A percentile compares a stretch with the other conserved stretches of the same genome.
Evolutionary conservation across 2,113 vertebrate genomes (phyloP).

Genomic region (Poecilia latipinna): DNA sequence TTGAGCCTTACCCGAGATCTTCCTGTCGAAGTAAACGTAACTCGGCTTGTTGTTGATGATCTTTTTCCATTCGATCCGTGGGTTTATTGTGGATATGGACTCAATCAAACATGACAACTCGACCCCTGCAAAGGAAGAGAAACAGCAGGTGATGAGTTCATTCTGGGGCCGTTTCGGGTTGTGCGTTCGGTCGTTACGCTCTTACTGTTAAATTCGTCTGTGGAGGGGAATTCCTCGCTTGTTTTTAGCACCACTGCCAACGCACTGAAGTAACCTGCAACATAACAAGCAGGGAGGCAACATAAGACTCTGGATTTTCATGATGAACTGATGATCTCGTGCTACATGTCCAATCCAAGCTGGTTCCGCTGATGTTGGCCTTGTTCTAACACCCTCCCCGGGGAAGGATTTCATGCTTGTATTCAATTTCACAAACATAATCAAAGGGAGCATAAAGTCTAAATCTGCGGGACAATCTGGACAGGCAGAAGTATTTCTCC

Average conservation of each 20-base stretch:
- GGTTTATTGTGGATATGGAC: conserved; percentile 85
- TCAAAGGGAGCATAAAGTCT: conserved; percentile 31
- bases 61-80: conserved; percentile 98
- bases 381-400: conserved; percentile 40
- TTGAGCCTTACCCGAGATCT: conserved; percentile 85
- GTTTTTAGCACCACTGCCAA: conserved; percentile 88
- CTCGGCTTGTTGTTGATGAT: conserved; percentile 86
- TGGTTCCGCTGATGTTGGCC: conserved; percentile 27
- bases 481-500: conserved; percentile 21
- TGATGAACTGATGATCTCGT: conserved; percentile 37
- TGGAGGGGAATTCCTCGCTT: conserved; percentile 85
- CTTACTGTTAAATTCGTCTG: conserved; percentile 96
- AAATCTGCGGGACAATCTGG: conserved; percentile 35
- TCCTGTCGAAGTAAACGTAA: conserved; percentile 89
- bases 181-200: not conserved
- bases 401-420: conserved; percentile 29
- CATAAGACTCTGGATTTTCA: conserved; percentile 27
- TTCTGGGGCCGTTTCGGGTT: not conserved
- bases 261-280: conserved; percentile 85
- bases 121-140: conserved; percentile 75
- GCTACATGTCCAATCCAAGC: conserved; percentile 17
- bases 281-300: conserved; percentile 35
- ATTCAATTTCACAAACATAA: conserved; percentile 61
- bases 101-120: conserved; percentile 93
- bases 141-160: not conserved